Conservation (phyloP, 2,113 vertebrate genomes). For the Mirza zaza region DNA sequence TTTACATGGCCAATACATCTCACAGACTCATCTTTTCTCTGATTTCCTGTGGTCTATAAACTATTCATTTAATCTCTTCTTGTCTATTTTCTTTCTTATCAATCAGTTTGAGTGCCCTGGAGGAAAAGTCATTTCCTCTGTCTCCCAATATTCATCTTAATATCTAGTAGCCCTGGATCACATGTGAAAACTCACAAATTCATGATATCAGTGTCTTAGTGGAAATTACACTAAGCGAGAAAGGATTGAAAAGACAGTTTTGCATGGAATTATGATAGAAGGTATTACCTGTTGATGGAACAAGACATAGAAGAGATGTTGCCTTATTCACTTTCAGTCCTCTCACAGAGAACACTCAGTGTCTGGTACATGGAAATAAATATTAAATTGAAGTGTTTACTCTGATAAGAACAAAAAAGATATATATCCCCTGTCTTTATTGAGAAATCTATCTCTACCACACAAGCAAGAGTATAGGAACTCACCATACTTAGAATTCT, state of each 20-base stretch:
- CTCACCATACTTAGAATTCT: constrained; percentile 53
- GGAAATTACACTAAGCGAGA: neutral
- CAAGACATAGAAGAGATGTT: neutral
- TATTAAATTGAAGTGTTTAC: neutral
- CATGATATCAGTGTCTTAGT: neutral
- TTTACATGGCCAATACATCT: neutral
- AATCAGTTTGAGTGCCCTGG: neutral
- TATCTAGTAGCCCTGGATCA: neutral
- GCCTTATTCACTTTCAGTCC: neutral
- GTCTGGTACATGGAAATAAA: neutral
- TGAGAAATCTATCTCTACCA: constrained; percentile 61
- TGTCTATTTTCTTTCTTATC: neutral
- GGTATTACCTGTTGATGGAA: neutral
- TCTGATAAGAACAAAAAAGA: constrained; percentile 66
- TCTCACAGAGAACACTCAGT: neutral
- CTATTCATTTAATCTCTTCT: neutral
- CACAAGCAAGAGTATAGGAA: constrained; percentile 49
- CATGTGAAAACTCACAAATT: neutral
- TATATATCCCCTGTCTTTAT: constrained; percentile 38
- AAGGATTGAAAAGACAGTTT: neutral
- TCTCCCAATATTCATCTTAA: neutral
- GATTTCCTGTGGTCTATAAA: neutral
- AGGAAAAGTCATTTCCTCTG: neutral
- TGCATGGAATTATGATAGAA: neutral
- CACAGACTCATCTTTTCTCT: neutral